Conservation (phyloP, 2,113 vertebrate species). For the Myotis yumanensis region DNA sequence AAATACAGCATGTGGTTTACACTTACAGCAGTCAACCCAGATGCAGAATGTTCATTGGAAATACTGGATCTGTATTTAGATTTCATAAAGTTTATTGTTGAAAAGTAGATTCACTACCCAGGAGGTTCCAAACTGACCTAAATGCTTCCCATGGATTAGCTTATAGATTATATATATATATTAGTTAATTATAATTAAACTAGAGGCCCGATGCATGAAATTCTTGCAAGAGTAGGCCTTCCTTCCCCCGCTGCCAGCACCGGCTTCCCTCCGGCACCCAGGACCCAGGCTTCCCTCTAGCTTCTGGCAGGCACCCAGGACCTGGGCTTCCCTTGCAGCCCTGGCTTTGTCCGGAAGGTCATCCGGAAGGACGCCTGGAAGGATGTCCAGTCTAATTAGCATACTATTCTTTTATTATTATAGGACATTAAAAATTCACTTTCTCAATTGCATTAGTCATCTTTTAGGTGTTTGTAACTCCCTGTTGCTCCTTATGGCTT, state of each 20-base stretch:
- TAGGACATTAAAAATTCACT: background rate
- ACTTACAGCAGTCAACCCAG: background rate
- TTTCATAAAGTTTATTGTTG: conserved; percentile 22
- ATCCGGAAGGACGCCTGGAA: too few relatives aligned
- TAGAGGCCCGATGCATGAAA: too few relatives aligned
- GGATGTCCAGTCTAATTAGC: too few relatives aligned
- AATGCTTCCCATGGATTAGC: background rate
- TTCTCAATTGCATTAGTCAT: background rate
- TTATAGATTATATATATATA: conserved; percentile 9
- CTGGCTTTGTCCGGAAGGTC: too few relatives aligned
- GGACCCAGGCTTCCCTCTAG: too few relatives aligned
- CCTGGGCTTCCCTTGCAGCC: too few relatives aligned
- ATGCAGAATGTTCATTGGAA: background rate
- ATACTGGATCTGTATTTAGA: background rate
- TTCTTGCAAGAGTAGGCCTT: too few relatives aligned
- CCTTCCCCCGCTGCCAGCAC: too few relatives aligned
- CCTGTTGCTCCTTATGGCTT: background rate
- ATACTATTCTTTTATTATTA: too few relatives aligned
- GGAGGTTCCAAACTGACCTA: background rate
- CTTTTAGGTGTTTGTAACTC: background rate
- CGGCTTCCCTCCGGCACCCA: too few relatives aligned
- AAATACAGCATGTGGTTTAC: background rate
- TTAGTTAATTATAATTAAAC: background rate
- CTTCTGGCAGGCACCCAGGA: too few relatives aligned
- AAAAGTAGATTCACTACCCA: background rate